Percentiles rank a stretch among this genome's conserved stretches.
phyloP scores from a whole-genome alignment of 2,888 invertebrate genomes.

The Miltochrista miniata region DNA sequence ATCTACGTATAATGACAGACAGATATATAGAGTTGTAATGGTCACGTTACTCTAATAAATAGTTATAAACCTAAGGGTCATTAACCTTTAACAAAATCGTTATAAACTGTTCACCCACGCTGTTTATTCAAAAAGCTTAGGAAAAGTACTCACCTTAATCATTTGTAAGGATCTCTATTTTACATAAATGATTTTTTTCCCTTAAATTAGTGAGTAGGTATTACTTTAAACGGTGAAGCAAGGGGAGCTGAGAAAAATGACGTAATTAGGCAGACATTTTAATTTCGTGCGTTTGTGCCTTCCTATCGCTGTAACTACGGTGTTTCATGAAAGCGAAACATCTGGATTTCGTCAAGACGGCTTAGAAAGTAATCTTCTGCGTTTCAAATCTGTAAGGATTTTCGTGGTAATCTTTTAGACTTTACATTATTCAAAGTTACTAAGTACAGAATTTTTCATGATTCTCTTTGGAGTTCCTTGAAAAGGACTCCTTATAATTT shows the following conservation, averaged over 20 bases:
- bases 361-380: constrained; percentile 22
- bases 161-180: constrained; percentile 25
- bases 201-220: constrained; percentile 36
- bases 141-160: constrained; percentile 24
- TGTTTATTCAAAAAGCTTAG: constrained; percentile 6
- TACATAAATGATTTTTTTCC: constrained; percentile 38
- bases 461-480: neutral
- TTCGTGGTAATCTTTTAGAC: constrained; percentile 14
- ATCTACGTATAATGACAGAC: too few species aligned
- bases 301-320: constrained; percentile 23
- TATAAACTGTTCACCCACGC: neutral
- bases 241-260: constrained; percentile 38
- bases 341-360: constrained; percentile 16
- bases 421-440: constrained; percentile 23
- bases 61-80: neutral
- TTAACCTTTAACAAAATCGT: constrained; percentile 4
- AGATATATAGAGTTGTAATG: neutral
- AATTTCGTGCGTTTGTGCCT: constrained; percentile 30
- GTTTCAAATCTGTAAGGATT: constrained; percentile 16
- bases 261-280: constrained; percentile 45
- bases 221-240: constrained; percentile 33
- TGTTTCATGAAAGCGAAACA: constrained; percentile 19
- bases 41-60: too few species aligned
- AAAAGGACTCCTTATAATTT: neutral
- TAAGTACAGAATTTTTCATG: neutral